Evolutionary conservation across 1,140 invertebrate genomes (phyloP), one percentile per base, ranked within the genome.

Genomic region (Dolichoris vasculosae): DNA sequence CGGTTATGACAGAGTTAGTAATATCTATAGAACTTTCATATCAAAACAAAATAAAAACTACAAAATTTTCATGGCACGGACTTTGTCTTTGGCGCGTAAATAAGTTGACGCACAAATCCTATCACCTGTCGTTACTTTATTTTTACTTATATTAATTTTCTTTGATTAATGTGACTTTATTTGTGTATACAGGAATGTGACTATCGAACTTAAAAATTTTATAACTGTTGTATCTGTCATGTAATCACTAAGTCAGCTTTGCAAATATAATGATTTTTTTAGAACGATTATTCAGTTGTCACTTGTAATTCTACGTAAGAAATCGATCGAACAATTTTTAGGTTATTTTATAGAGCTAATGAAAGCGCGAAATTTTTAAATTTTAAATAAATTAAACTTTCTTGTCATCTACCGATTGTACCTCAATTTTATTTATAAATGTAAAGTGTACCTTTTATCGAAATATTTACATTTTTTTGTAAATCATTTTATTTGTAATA

Each of bases 81-180:
- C 71, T 83, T 83, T 76, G 82, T 46, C 71, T 83, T 76, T 83
- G 82, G 63, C 82, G 82, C 69, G 71, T 83, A 83, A 83, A 83
- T 80, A 67, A 46, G 59, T 67, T 63, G 15, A 75, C 51, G 17
- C 0, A 55, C 30, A 55, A 77, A 77, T 77, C 48, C 15, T 35
- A 78, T 59, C 51, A 82, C 43, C 63, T 51, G 13, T 82, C 3
- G 32, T 69, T 7, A n/a, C 0, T 51, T 82, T 71, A 32, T 51
- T 71, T 64, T 81, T 67, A 40, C n/a, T 81, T 67, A 4, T 35
- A 32, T 7, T 26, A 23, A 32, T 23, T 13, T 71, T 32, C 13
- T 32, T 71, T 71, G 0, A 30, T 43, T 46, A 30, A 46, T 67
- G 30, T 8, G 17, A 15, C 26, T 26, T 59, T 78, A 59, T 81